phyloP scores from a whole-genome alignment of 2,113 vertebrate genomes.

The Hirundichthys speculiger region DNA sequence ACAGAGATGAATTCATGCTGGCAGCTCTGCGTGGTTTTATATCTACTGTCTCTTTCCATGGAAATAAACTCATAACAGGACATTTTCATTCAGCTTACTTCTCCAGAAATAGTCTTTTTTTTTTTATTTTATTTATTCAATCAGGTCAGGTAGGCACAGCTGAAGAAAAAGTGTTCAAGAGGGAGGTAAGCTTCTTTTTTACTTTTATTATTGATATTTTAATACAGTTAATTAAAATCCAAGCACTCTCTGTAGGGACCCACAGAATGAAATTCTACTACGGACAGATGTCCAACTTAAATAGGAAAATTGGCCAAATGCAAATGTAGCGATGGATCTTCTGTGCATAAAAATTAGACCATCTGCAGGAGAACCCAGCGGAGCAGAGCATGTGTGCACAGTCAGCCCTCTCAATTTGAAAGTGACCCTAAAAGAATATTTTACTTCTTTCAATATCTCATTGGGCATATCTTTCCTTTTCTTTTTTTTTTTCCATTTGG shows the following conservation, averaged over 20 bases:
- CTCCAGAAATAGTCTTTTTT: no score
- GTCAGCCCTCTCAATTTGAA: constrained; percentile 49
- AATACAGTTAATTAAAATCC: constrained; percentile 81
- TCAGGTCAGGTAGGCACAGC: neutral
- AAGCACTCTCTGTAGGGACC: constrained; percentile 64
- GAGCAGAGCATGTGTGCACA: constrained; percentile 65
- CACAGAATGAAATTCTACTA: constrained; percentile 77
- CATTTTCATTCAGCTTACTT: no score
- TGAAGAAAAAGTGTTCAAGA: neutral
- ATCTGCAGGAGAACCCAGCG: constrained; percentile 67
- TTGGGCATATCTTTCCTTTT: neutral
- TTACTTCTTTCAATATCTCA: constrained; percentile 29
- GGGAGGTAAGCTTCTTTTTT: constrained; percentile 8
- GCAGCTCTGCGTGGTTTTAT: neutral
- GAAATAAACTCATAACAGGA: neutral
- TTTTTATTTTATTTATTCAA: no score
- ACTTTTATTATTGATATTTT: constrained; percentile 66
- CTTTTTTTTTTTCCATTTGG: no score
- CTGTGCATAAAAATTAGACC: constrained; percentile 80
- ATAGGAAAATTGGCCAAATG: constrained; percentile 78
- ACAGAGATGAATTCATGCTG: constrained; percentile 16
- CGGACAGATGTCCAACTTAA: constrained; percentile 82
- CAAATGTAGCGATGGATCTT: constrained; percentile 77
- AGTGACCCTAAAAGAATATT: constrained; percentile 22
- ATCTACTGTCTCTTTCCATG: neutral